Base-by-base conservation (phyloP, 2,888 invertebrate genomes). In the Tipula lateralis region DNA sequence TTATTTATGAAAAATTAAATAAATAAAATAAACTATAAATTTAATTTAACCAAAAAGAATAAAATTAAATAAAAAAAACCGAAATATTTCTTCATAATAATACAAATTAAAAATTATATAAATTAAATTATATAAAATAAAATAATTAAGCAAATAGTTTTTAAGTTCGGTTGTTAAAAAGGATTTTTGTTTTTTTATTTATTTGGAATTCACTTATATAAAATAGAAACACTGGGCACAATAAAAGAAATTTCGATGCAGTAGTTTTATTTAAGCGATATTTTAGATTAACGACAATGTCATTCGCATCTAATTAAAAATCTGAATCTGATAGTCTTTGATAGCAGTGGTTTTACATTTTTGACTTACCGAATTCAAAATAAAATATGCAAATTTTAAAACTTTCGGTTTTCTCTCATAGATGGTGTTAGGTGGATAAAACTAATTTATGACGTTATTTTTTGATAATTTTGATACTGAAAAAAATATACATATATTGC, bases 131-230 rank as follows among this genome's bases (percentile, higher is more conserved):
- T n/a, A n/a, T 24, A 24, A 66, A 66, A 24, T 66, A 24, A 19
- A 19, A 19, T 19, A 7, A 19, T 19, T 44, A 50, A 66, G 66
- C 66, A 66, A 66, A 66, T 66, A 66, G 12, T 24, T 24, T 66
- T 24, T n/a, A n/a, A n/a, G 0, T 19, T 66, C 24, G 7, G 7
- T 24, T 12, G 7, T 66, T 66, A 12, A 66, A 66, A 66, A 66
- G 66, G 66, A 66, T 66, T 66, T 66, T 66, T 13, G 24, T 19
- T 7, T 66, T 66, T 50, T 16, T 16, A 50, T 50, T n/a, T n/a
- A 16, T 50, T 66, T 66, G 66, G 66, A 66, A 66, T 66, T 66
- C 66, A 66, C 66, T 66, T 66, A 66, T 66, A 66, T 24, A 66
- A 66, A 4, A n/a, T 44, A 9, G 2, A 44, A 16, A 4, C 36